Evolutionary conservation across 2,797 vertebrate genomes (phyloP).

Genomic region (Rhadinocentrus ornatus): DNA sequence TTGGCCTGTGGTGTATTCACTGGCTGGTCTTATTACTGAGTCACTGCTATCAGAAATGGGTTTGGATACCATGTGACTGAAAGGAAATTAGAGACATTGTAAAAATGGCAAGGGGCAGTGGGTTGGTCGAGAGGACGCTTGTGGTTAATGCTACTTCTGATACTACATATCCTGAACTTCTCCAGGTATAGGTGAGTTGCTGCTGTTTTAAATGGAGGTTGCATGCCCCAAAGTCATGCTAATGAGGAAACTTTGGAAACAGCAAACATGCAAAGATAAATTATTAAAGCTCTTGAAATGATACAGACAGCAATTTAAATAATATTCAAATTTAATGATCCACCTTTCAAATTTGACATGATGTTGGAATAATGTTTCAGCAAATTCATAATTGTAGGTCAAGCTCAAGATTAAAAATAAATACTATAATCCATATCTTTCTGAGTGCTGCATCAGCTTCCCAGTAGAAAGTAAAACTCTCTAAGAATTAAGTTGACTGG

Average conservation of each 20-base stretch:
- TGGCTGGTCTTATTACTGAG: constrained; percentile 35
- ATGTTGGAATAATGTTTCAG: not conserved
- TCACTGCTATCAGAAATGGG: constrained; percentile 68
- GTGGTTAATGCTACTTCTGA: constrained; percentile 40
- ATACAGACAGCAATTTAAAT: not conserved
- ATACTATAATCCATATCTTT: not conserved
- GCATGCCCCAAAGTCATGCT: not conserved
- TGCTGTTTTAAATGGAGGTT: constrained; percentile 10
- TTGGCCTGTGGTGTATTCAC: constrained; percentile 45
- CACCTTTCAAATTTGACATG: not conserved
- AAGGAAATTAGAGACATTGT: constrained; percentile 54
- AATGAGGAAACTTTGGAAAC: not conserved
- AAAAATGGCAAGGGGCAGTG: constrained; percentile 15
- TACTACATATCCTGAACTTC: constrained; percentile 12
- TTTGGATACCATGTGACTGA: constrained; percentile 47
- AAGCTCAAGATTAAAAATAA: not conserved
- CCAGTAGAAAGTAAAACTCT: not conserved
- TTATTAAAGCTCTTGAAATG: constrained; percentile 16
- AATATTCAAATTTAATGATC: too few relatives aligned
- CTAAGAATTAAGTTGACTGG: not conserved
- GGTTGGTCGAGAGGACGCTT: constrained; percentile 24
- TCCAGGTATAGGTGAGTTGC: constrained; percentile 37
- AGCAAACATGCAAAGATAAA: constrained; percentile 1
- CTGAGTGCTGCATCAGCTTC: not conserved
- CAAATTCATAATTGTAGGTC: not conserved